Evolutionary conservation across 2,797 vertebrate species (phyloP), one percentile per base, ranked within the genome.

Genomic region (Melopsittacus undulatus): DNA sequence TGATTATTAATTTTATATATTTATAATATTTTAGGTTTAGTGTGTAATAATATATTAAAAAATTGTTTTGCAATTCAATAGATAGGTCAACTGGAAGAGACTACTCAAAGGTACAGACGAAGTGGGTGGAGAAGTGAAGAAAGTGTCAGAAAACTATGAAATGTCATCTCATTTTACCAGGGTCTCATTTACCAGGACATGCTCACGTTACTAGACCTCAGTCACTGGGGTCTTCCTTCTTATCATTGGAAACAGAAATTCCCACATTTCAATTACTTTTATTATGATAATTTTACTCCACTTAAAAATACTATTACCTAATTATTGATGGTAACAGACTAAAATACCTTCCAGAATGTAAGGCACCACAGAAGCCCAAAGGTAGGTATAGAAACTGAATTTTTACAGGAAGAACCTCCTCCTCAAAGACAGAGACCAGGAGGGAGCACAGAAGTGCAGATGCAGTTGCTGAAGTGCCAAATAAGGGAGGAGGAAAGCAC

Each of bases 371-470:
- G 26, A 74, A 42, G 5, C 10, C 34, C 0, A 0, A 74, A 69
- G 16, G 24, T 68, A 4, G 66, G 10, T 23, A 15, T 0, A 2
- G 45, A 63, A 62, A 11, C 7, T 1, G 1, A 30, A 54, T 51
- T 11, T 57, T 52, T 68, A 32, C 21, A 46, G 12, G 69, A 68
- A 52, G 27, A 68, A 10, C 7, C 10, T 78, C 19, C 24, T 89
- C 17, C 16, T 82, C 36, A 56, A 80, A 88, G 61, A 30, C 32
- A 36, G 30, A 61, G 42, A 27, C 29, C 4, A 62, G 10, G 22
- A 73, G 7, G 9, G 15, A 30, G 51, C 22, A 57, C 26, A 26
- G 22, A 7, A 72, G 22, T 22, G 22, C 5, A 43, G 24, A 32
- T 62, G 48, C 30, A 36, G 30, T 36, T 3, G 2, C 19, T 11